Evolutionary conservation across 2,888 invertebrate genomes (phyloP).

Genomic region (Cabera pusaria): DNA sequence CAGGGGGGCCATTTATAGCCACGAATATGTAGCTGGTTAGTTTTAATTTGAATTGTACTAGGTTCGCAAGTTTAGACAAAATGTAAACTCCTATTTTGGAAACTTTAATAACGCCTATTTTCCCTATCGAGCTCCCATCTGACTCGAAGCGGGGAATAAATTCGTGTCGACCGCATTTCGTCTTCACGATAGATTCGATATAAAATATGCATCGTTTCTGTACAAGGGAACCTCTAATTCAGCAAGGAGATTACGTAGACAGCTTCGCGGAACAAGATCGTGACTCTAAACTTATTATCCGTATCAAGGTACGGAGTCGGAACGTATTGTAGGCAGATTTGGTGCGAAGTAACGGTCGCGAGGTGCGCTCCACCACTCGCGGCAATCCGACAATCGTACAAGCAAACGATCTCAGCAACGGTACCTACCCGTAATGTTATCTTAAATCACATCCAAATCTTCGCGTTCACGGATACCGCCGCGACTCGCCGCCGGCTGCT

Average conservation of each 20-base stretch:
- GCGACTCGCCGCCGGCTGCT: constrained; percentile 23
- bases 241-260: constrained; percentile 67
- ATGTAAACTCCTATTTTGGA: constrained; percentile 24
- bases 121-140: constrained; percentile 31
- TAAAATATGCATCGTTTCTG: constrained; percentile 47
- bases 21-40: constrained; percentile 1
- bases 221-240: constrained; percentile 72
- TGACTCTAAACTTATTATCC: constrained; percentile 78
- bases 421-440: constrained; percentile 68
- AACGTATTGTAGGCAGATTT: constrained; percentile 78
- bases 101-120: constrained; percentile 33
- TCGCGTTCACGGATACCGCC: constrained; percentile 37
- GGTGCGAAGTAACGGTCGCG: constrained; percentile 69
- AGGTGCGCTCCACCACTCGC: constrained; percentile 43
- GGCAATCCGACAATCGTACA: constrained; percentile 56
- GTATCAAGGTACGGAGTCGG: constrained; percentile 65
- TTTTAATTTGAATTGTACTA: constrained; percentile 15
- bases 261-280: constrained; percentile 67
- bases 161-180: constrained; percentile 48
- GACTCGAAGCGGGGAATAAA: constrained; percentile 42
- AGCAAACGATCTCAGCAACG: constrained; percentile 67
- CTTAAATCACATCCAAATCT: constrained; percentile 64
- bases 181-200: constrained; percentile 32
- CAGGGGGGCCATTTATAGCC: constrained; percentile 6
- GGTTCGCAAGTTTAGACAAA: constrained; percentile 7